Base-by-base conservation (phyloP, 37 sponge, comb jelly and placozoan species). In the Ianthella basta region DNA sequence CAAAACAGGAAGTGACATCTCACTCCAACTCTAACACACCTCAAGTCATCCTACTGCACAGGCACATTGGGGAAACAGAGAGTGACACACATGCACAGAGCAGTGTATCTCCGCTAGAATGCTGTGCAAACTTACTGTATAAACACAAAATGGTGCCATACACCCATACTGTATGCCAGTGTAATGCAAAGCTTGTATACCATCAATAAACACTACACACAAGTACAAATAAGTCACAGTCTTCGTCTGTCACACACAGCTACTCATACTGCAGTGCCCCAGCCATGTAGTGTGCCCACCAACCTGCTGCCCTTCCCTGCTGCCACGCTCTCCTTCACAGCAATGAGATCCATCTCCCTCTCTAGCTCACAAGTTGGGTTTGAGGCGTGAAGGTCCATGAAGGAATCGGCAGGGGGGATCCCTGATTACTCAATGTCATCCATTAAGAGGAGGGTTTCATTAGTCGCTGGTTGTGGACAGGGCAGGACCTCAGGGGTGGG, bases 311-410 rank as follows among this genome's bases (percentile, higher is more conserved):
- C 64, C 4, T 61, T 10, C 29, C 29, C 64, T 61, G 64, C 29
- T 10, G 50, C 29, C 29, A 27, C 91, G 80, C 83, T 88, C 38
- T 84, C 66, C 37, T 66, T 89, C 34, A 97, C 92, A 29, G 92
- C 55, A 34, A 91, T 33, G 25, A 87, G 82, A 67, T 97, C 95
- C 19, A 91, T 87, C 81, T 91, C 89, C 33, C 60, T 36, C 88
- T 96, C 94, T 55, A 90, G 56, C 25, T 84, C 82, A 12, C 54
- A 40, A 2, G 78, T n/a, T 3, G 78, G 78, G 44, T 14, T 13
- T 13, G 19, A 32, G 34, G 70, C 33, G 34, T 14, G 70, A 0
- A 75, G 54, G 54, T 75, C 78, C 41, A 44, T 15, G 36, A 12
- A 23, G 10, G 78, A 75, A 38, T 75, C 40, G 2, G 53, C 63